These are phyloP conservation scores for Turritopsis dohrnii DNA, from an alignment of 30 jellyfish, hydroid and myxozoan species.

Conservation along the genomic window DNA sequence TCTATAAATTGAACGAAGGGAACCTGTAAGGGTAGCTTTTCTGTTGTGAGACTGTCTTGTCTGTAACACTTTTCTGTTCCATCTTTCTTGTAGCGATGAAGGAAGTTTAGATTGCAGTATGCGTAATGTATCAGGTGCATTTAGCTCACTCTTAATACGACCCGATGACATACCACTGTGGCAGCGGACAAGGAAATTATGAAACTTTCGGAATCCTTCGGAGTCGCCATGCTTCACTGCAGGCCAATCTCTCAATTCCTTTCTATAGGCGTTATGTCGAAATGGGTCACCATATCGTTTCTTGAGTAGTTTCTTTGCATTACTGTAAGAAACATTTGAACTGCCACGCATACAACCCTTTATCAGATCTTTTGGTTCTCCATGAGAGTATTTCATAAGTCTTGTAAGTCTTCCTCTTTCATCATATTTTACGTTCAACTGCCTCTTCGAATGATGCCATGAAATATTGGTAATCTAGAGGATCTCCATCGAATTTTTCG, in stretches of 20 bases:
- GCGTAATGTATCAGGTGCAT: background rate
- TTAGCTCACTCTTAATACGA: background rate
- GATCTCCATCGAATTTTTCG: too few relatives aligned
- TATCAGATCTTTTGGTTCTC: too few relatives aligned
- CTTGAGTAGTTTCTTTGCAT: too few relatives aligned
- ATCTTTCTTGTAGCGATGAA: background rate
- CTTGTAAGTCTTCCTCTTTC: too few relatives aligned
- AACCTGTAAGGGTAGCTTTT: background rate
- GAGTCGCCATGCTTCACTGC: background rate
- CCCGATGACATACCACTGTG: background rate
- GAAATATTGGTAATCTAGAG: too few relatives aligned
- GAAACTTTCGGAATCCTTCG: background rate
- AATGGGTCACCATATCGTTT: too few relatives aligned
- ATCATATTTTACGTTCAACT: too few relatives aligned
- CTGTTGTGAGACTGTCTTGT: background rate
- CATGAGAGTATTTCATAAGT: too few relatives aligned
- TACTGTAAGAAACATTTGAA: too few relatives aligned
- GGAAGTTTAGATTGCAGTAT: background rate
- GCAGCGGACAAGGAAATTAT: background rate
- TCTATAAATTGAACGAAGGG: background rate
- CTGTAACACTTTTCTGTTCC: slow-evolving; percentile 2
- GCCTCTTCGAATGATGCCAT: too few relatives aligned
- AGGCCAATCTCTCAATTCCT: background rate
- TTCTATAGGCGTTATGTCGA: background rate
- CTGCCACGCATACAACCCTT: too few relatives aligned